Percentiles rank a stretch among this genome's conserved stretches.
These are phyloP conservation scores for Diabrotica balteata DNA, from an alignment of 2,888 invertebrate genomes.

Conservation along the genomic window DNA sequence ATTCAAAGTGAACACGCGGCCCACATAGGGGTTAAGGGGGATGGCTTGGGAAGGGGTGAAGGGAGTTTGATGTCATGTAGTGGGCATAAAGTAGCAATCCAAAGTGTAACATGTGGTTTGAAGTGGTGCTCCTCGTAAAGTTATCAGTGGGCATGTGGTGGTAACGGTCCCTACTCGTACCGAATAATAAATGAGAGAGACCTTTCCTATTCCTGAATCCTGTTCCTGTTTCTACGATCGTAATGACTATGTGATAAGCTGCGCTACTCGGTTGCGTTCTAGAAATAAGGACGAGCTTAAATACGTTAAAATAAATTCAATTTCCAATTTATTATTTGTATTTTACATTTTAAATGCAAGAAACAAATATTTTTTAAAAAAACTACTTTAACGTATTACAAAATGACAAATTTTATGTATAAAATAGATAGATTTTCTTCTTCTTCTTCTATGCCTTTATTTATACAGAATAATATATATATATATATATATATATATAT, in stretches of 20 bases:
- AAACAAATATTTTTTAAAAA: too few species aligned
- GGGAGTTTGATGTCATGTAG: constrained; percentile 58
- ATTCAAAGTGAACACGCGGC: constrained; percentile 42
- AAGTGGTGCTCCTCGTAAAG: constrained; percentile 62
- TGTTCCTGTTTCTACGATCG: constrained; percentile 52
- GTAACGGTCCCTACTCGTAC: constrained; percentile 59
- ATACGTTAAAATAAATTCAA: too few species aligned
- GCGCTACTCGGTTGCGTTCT: too few species aligned
- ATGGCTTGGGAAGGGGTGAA: constrained; percentile 30
- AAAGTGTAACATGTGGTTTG: constrained; percentile 62
- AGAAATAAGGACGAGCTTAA: too few species aligned
- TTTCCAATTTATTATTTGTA: too few species aligned
- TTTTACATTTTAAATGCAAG: too few species aligned
- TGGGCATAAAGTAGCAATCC: constrained; percentile 60
- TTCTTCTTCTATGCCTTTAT: too few species aligned
- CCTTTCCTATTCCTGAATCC: constrained; percentile 27
- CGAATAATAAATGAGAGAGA: constrained; percentile 57
- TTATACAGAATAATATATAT: too few species aligned
- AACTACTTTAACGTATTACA: too few species aligned
- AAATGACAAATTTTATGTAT: too few species aligned
- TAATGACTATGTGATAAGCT: constrained; percentile 60
- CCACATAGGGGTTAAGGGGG: constrained; percentile 27
- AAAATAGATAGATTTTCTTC: too few species aligned
- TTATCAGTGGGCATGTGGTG: constrained; percentile 61
- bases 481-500: too few species aligned